These are phyloP conservation scores for Oryzias curvinotus DNA, from an alignment of 2,113 vertebrate genomes.

Conservation along the genomic window DNA sequence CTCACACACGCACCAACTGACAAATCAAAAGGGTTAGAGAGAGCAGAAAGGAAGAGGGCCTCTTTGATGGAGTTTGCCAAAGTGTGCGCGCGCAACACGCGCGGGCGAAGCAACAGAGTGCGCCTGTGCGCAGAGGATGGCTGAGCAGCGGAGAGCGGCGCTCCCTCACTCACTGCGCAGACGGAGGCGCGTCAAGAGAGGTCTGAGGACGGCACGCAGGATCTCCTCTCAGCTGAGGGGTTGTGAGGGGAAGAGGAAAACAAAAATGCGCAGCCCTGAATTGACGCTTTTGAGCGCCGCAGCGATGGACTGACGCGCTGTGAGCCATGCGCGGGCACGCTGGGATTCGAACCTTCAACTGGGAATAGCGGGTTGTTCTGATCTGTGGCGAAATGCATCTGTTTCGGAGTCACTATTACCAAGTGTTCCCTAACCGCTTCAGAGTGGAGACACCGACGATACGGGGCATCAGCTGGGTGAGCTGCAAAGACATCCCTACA, in stretches of 20 bases:
- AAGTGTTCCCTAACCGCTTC: conserved; percentile 81
- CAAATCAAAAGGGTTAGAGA: conserved; percentile 10
- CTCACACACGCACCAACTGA: neutral
- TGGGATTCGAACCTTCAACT: conserved; percentile 26
- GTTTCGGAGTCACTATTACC: conserved; percentile 88
- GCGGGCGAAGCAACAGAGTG: conserved; percentile 32
- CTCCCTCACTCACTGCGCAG: conserved; percentile 20
- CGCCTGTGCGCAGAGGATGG: conserved; percentile 52
- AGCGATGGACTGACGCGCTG: neutral
- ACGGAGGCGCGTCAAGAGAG: conserved; percentile 11
- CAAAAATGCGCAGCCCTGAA: conserved; percentile 20
- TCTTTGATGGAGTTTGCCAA: conserved; percentile 2
- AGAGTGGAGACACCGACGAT: conserved; percentile 72
- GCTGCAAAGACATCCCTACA: conserved; percentile 7
- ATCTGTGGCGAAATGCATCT: conserved; percentile 82
- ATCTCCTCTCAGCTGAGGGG: neutral
- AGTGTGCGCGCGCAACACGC: conserved; percentile 36
- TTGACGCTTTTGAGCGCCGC: neutral
- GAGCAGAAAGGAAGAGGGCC: conserved; percentile 20
- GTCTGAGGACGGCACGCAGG: neutral
- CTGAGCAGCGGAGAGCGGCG: neutral
- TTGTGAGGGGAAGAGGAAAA: neutral
- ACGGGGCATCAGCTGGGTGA: conserved; percentile 90
- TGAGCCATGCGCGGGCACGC: conserved; percentile 41
- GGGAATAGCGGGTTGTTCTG: conserved; percentile 28